phyloP scores from a whole-genome alignment of 2,888 invertebrate genomes.

The Ferdinandea cuprea region DNA sequence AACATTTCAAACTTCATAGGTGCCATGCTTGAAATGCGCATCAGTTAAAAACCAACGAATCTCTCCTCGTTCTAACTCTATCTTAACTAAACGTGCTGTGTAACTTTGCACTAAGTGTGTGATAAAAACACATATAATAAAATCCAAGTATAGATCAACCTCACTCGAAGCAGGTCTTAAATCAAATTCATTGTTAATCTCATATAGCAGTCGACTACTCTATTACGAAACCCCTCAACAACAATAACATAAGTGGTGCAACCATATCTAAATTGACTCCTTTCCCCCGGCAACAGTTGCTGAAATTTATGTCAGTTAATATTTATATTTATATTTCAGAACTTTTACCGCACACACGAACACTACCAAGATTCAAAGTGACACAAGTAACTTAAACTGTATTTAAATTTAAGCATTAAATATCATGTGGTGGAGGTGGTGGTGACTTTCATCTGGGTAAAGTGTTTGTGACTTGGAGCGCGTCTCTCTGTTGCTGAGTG shows the following conservation, averaged over 20 bases:
- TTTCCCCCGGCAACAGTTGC: neutral
- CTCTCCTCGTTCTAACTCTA: too few relatives aligned
- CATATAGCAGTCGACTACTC: too few relatives aligned
- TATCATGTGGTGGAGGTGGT: slow-evolving; percentile 33
- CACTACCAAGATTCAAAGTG: slow-evolving; percentile 15
- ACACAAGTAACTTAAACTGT: slow-evolving; percentile 55
- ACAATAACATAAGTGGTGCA: neutral
- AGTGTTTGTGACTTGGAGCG: slow-evolving; percentile 7
- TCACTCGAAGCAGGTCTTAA: too few relatives aligned
- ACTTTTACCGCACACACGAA: slow-evolving; percentile 1
- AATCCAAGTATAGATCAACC: too few relatives aligned
- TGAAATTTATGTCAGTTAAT: slow-evolving; percentile 39
- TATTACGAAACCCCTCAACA: neutral
- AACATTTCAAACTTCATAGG: too few relatives aligned
- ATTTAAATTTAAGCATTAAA: slow-evolving; percentile 51
- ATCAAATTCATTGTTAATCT: too few relatives aligned
- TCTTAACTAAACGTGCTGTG: too few relatives aligned
- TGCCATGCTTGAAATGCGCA: too few relatives aligned
- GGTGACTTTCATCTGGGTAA: neutral
- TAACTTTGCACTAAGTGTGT: too few relatives aligned
- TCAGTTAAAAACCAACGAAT: too few relatives aligned
- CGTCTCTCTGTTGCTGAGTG: slow-evolving; percentile 40
- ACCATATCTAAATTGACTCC: slow-evolving; percentile 31
- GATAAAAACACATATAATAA: too few relatives aligned
- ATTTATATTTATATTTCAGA: slow-evolving; percentile 26